Evolutionary conservation across 2,797 vertebrate species (phyloP).

Genomic region (Rousettus madagascariensis): DNA sequence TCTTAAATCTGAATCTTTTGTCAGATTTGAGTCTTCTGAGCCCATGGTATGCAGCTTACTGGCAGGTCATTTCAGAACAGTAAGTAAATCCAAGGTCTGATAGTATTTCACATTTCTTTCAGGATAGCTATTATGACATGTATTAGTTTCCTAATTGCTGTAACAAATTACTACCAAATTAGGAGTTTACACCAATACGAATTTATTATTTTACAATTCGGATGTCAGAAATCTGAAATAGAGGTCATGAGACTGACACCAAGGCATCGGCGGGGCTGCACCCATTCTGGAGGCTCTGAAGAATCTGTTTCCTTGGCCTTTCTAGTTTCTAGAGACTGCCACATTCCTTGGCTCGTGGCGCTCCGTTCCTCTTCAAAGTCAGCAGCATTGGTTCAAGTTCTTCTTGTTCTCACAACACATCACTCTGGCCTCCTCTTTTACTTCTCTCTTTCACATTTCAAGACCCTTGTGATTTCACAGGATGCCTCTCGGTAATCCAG

Average conservation of each 20-base stretch:
- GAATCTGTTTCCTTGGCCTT: too few species aligned
- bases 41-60: not conserved
- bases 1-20: not conserved
- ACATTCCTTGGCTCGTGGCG: accelerated
- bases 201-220: not conserved
- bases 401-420: not conserved
- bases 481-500: not conserved
- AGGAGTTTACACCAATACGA: not conserved
- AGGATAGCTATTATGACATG: not conserved
- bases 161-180: not conserved
- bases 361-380: not conserved
- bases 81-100: not conserved
- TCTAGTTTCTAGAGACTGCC: not conserved
- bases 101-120: not conserved
- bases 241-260: not conserved
- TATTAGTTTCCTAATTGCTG: not conserved
- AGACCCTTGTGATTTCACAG: not conserved
- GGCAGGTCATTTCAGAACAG: not conserved
- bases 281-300: not conserved
- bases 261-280: not conserved
- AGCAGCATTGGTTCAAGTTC: accelerated
- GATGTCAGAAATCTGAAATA: not conserved
- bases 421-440: not conserved
- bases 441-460: not conserved
- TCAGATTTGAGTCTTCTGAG: not conserved